These are phyloP conservation scores for Drosophila seclusa DNA, from an alignment of 2,888 invertebrate genomes.

Conservation along the genomic window DNA sequence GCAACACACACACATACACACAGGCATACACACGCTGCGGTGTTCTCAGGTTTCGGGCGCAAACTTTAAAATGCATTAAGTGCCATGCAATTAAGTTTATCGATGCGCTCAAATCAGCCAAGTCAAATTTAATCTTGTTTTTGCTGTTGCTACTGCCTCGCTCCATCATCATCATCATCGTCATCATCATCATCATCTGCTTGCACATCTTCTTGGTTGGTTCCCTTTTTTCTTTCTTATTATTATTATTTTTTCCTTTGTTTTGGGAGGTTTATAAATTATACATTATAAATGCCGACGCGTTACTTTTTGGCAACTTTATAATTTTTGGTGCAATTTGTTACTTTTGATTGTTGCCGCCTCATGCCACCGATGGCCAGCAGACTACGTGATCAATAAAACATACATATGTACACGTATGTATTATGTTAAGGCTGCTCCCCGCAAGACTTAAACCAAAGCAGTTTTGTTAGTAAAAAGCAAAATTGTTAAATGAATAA, in stretches of 20 bases:
- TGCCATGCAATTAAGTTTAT: constrained; percentile 79
- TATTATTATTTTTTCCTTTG: background rate
- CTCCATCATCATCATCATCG: background rate
- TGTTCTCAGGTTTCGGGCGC: constrained; percentile 67
- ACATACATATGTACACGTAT: background rate
- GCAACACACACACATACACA: background rate
- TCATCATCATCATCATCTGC: constrained; percentile 1
- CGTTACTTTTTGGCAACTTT: constrained; percentile 66
- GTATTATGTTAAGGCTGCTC: background rate
- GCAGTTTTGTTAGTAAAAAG: background rate
- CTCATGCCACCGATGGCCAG: constrained; percentile 4
- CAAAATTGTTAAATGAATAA: background rate
- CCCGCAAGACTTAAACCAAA: background rate
- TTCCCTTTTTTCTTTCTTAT: background rate
- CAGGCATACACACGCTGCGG: background rate
- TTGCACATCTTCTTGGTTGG: background rate
- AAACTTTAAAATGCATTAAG: constrained; percentile 79
- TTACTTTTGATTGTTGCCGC: constrained; percentile 47
- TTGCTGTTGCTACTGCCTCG: constrained; percentile 4
- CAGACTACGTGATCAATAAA: constrained; percentile 14
- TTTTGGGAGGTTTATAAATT: constrained; percentile 51
- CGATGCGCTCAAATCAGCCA: constrained; percentile 74
- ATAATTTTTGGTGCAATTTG: constrained; percentile 57
- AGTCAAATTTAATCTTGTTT: constrained; percentile 65
- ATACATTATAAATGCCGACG: constrained; percentile 75